Percentiles rank a stretch among this genome's conserved stretches.
phyloP scores from a whole-genome alignment of 2,888 invertebrate species.

The Acrobasis repandana region DNA sequence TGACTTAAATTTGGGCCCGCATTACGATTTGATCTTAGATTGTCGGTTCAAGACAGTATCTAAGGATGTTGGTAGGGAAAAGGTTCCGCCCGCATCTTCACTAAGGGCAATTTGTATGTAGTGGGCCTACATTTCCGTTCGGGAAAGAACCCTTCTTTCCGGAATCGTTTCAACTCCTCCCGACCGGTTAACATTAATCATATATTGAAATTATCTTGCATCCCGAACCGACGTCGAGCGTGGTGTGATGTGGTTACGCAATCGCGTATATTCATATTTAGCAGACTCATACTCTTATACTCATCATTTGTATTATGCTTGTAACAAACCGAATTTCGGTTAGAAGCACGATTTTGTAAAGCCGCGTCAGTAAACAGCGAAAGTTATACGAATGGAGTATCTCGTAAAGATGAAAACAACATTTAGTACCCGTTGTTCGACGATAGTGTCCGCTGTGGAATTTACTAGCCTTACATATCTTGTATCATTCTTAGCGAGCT shows the following conservation, averaged over 20 bases:
- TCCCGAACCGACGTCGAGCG: constrained; percentile 44
- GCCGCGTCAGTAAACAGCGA: background rate
- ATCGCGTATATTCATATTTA: constrained; percentile 9
- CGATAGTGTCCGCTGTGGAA: no score
- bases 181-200: constrained; percentile 66
- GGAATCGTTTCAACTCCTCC: constrained; percentile 48
- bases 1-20: constrained; percentile 24
- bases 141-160: constrained; percentile 46
- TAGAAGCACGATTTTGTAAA: background rate
- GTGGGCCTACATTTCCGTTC: constrained; percentile 51
- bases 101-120: constrained; percentile 59
- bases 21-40: constrained; percentile 23
- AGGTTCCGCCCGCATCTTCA: constrained; percentile 49
- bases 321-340: background rate
- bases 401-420: background rate
- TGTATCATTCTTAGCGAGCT: no score
- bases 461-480: no score
- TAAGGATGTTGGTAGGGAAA: constrained; percentile 45
- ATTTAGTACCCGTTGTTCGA: no score
- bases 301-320: background rate
- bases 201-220: constrained; percentile 59
- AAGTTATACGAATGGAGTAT: background rate
- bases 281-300: constrained; percentile 3
- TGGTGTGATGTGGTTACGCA: constrained; percentile 39
- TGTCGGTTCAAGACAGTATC: constrained; percentile 24